Evolutionary conservation across 2,797 vertebrate species (phyloP).

Genomic region (Eospalax fontanierii): DNA sequence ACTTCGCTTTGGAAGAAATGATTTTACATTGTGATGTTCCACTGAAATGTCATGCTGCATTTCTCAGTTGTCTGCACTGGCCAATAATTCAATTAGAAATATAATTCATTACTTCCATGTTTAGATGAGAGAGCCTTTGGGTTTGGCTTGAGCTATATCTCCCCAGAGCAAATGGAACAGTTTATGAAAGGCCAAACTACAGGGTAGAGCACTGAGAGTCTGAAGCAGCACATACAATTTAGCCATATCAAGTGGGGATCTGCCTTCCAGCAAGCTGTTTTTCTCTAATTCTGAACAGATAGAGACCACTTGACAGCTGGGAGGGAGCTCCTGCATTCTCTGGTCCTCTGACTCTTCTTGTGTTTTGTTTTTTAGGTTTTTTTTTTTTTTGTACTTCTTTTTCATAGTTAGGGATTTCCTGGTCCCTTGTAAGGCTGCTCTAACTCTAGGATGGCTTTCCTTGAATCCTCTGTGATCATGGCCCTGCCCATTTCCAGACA

Average conservation of each 20-base stretch:
- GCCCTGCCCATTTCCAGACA: not conserved
- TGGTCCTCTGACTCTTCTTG: not conserved
- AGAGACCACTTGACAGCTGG: not conserved
- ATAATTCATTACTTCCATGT: constrained; percentile 72
- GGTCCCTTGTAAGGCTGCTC: not conserved
- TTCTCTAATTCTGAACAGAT: not conserved
- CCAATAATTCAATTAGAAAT: constrained; percentile 79
- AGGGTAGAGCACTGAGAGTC: constrained; percentile 13
- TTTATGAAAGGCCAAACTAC: constrained; percentile 71
- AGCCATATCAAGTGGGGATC: not conserved
- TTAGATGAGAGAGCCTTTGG: constrained; percentile 52
- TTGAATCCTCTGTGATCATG: not conserved
- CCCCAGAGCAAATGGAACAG: constrained; percentile 55
- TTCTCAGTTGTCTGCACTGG: constrained; percentile 48
- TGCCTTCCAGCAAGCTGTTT: constrained; percentile 31
- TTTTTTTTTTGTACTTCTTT: not conserved
- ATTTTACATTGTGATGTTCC: constrained; percentile 62
- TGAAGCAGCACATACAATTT: not conserved
- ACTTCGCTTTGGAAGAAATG: constrained; percentile 61
- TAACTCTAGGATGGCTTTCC: not conserved
- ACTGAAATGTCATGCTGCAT: constrained; percentile 62
- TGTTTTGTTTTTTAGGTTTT: not conserved
- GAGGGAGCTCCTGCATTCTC: not conserved
- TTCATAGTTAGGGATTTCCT: not conserved
- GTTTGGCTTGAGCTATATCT: constrained; percentile 51